Base-by-base conservation (phyloP, 2,888 invertebrate genomes). In the Drosophila nr. perissopoda region DNA sequence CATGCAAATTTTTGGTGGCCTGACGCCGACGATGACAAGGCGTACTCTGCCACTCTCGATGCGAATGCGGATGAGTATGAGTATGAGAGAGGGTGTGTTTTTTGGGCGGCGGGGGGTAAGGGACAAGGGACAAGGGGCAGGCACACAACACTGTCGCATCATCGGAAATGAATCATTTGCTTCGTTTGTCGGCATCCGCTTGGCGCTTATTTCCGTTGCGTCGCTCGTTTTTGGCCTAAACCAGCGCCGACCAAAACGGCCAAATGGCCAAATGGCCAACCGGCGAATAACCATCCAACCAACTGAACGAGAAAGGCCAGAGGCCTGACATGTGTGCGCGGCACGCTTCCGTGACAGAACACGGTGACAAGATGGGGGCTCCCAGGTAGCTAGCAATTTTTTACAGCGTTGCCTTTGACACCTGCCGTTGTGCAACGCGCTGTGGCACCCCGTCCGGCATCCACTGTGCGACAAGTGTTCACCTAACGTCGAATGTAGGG, bases 151-250 rank as follows among this genome's bases (percentile, higher is more conserved):
- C 82, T 91, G 90, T 90, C 90, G 87, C 87, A 90, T 91, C 92
- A 91, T 91, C 91, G 91, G 91, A 91, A 91, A 91, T 92, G 91
- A 91, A 91, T 91, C 92, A 91, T 91, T 91, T 91, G 91, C 91
- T 92, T 91, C 91, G 91, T 91, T 91, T 92, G 91, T 82, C 90
- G 92, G 90, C 92, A 91, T 92, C 91, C 91, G 92, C 89, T 90
- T 90, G 91, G 87, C 91, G 92, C 88, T 91, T 92, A 91, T 91
- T 91, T 91, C 91, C 91, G 91, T 86, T 91, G 83, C 82, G 82
- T 87, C 81, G 78, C 67, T 83, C 77, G 76, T 73, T 82, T 82
- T 81, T 80, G 81, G 76, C 74, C 74, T 83, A 83, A 84, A 86
- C 87, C 83, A 69, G 75, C 62, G 52, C 66, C 60, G 38, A 61